These are phyloP conservation scores for Schizotus pectinicornis DNA, from an alignment of 2,888 invertebrate genomes.

Conservation along the genomic window DNA sequence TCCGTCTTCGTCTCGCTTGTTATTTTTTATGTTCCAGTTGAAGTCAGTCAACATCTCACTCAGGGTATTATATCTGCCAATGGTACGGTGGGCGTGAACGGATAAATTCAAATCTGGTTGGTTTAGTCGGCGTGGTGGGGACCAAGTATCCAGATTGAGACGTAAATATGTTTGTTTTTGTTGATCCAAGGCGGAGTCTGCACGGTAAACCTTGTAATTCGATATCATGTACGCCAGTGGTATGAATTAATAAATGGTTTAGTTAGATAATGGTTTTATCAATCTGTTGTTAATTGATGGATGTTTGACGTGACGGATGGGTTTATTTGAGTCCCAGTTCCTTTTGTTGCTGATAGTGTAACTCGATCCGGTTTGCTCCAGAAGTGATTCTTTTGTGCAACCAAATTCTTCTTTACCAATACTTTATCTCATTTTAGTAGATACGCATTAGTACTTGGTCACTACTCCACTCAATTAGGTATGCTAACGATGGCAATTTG, in stretches of 20 bases:
- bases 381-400: too few species aligned
- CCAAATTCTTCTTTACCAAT: too few species aligned
- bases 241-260: slow-evolving; percentile 54
- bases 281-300: slow-evolving; percentile 42
- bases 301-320: slow-evolving; percentile 11
- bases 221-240: slow-evolving; percentile 51
- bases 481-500: too few species aligned
- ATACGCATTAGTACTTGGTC: too few species aligned
- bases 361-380: too few species aligned
- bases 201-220: slow-evolving; percentile 52
- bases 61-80: slow-evolving; percentile 46
- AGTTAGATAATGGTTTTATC: slow-evolving; percentile 56
- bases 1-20: slow-evolving; percentile 27
- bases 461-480: too few species aligned
- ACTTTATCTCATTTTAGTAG: too few species aligned
- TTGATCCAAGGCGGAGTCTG: slow-evolving; percentile 52
- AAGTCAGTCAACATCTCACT: slow-evolving; percentile 47
- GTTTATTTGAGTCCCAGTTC: slow-evolving; percentile 1
- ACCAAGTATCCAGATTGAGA: slow-evolving; percentile 53
- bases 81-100: slow-evolving; percentile 50
- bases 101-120: slow-evolving; percentile 44
- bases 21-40: slow-evolving; percentile 25
- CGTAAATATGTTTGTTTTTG: slow-evolving; percentile 61
- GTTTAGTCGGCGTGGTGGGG: slow-evolving; percentile 45
- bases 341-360: too few species aligned